These are phyloP conservation scores for Sandelia bainsii DNA, from an alignment of 2,797 vertebrate species.

Conservation along the genomic window DNA sequence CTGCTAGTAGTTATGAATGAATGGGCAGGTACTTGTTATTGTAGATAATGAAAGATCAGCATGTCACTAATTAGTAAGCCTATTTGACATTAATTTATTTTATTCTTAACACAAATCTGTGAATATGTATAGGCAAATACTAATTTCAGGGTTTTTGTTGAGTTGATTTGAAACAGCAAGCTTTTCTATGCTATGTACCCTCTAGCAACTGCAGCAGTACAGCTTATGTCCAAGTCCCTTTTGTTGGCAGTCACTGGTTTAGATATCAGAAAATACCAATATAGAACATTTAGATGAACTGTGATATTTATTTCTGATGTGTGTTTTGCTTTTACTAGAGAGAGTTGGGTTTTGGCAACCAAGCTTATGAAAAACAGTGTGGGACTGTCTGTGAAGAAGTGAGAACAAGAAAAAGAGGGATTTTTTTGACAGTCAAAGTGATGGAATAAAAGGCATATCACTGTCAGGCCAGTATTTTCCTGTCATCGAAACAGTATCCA, in stretches of 20 bases:
- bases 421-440: constrained; percentile 65
- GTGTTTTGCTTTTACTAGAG: constrained; percentile 25
- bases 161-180: not conserved
- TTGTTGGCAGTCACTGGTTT: not conserved
- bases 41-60: too few relatives aligned
- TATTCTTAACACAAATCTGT: too few relatives aligned
- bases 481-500: constrained; percentile 59
- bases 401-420: constrained; percentile 36
- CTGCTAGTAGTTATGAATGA: too few relatives aligned
- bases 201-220: not conserved
- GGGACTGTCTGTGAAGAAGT: constrained; percentile 42
- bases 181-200: not conserved
- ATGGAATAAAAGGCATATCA: constrained; percentile 65
- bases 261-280: not conserved
- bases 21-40: too few relatives aligned
- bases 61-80: too few relatives aligned
- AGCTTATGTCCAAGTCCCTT: not conserved
- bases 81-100: too few relatives aligned
- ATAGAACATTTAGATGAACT: constrained; percentile 11
- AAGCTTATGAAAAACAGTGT: constrained; percentile 31
- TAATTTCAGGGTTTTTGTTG: not conserved
- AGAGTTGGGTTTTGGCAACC: constrained; percentile 21
- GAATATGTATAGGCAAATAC: too few relatives aligned
- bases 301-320: constrained; percentile 10
- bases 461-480: constrained; percentile 57